phyloP scores from a whole-genome alignment of 2,797 vertebrate species.

The Tangara arthus region DNA sequence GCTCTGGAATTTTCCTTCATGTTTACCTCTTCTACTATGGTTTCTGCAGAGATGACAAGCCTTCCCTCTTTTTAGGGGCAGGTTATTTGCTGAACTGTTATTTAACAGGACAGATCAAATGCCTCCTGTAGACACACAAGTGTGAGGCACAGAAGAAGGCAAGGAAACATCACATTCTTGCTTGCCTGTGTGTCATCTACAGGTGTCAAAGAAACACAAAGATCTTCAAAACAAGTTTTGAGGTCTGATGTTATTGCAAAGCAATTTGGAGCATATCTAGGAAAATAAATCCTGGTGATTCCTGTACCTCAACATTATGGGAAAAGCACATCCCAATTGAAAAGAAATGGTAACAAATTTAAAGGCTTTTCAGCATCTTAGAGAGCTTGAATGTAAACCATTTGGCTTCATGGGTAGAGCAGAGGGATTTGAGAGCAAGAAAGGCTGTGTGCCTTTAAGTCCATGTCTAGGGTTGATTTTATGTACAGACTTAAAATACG shows the following conservation, averaged over 20 bases:
- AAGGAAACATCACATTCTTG: background rate
- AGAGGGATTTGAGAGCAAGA: background rate
- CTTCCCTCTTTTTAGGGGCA: background rate
- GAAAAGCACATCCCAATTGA: background rate
- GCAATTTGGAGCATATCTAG: background rate
- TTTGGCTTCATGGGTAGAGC: background rate
- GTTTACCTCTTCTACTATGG: background rate
- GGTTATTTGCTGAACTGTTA: background rate
- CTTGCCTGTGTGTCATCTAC: background rate
- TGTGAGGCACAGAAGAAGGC: background rate
- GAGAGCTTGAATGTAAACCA: background rate
- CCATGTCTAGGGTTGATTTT: background rate
- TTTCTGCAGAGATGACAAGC: background rate
- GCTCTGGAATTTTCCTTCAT: background rate
- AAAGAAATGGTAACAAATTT: background rate
- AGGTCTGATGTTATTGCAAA: background rate
- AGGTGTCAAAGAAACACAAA: background rate
- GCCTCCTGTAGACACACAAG: background rate
- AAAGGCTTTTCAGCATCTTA: background rate
- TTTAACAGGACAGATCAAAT: background rate
- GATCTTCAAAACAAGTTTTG: background rate
- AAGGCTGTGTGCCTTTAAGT: background rate
- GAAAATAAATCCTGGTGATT: background rate
- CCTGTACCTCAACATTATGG: background rate
- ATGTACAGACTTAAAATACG: background rate